phyloP scores from a whole-genome alignment of 2,113 vertebrate species.

The Dromaius novaehollandiae region DNA sequence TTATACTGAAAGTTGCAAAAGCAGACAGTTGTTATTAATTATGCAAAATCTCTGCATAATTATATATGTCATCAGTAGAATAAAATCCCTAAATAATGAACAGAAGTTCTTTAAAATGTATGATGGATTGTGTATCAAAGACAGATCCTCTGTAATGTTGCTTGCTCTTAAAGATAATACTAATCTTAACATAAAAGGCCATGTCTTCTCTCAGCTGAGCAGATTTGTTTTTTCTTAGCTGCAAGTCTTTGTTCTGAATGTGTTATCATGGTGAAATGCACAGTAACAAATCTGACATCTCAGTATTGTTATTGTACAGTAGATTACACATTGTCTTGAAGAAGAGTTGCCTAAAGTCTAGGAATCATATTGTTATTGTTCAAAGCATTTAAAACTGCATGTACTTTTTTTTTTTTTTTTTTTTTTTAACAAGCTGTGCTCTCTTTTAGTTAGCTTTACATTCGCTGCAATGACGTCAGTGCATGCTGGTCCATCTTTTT shows the following conservation, averaged over 20 bases:
- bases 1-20: background rate
- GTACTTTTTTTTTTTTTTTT: background rate
- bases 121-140: background rate
- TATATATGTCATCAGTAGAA: slow-evolving; percentile 22
- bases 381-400: slow-evolving; percentile 8
- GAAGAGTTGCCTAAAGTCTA: background rate
- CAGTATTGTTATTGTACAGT: background rate
- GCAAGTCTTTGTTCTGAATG: slow-evolving; percentile 24
- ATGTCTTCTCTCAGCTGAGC: background rate
- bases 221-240: background rate
- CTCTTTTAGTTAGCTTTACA: background rate
- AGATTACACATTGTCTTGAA: slow-evolving; percentile 14
- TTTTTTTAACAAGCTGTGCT: background rate
- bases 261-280: background rate
- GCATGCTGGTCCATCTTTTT: background rate
- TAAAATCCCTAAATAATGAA: slow-evolving; percentile 32
- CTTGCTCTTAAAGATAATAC: slow-evolving; percentile 26
- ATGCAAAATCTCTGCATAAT: background rate
- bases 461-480: background rate
- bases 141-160: background rate
- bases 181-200: slow-evolving; percentile 8
- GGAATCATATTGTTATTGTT: background rate
- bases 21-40: slow-evolving; percentile 8
- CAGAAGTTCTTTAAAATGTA: background rate
- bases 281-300: background rate